Conservation (phyloP, 2,113 vertebrate species). For the Ceyx cyanopectus region DNA sequence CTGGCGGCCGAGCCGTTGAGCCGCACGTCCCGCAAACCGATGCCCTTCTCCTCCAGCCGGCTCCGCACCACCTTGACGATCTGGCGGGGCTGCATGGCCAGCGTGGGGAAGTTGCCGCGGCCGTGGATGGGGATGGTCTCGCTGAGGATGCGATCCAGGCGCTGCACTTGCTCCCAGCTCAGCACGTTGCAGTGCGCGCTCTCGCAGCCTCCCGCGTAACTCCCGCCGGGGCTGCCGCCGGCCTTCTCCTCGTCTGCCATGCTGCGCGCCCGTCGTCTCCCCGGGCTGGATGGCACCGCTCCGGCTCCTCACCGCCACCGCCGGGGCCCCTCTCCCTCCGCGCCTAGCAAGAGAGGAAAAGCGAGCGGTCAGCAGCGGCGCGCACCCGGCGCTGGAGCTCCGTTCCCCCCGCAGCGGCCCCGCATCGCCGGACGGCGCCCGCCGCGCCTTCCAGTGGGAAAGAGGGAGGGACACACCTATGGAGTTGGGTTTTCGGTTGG, state of each 20-base stretch:
- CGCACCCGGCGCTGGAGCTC: background rate
- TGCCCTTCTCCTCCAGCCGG: slow-evolving; percentile 90
- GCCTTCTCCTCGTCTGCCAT: slow-evolving; percentile 90
- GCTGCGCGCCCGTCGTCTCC: slow-evolving; percentile 56
- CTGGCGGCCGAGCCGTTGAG: slow-evolving; percentile 97
- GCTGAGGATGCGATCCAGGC: slow-evolving; percentile 92
- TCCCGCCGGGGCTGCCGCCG: slow-evolving; percentile 43
- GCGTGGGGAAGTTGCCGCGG: slow-evolving; percentile 97
- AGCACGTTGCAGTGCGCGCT: slow-evolving; percentile 89
- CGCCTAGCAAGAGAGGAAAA: background rate
- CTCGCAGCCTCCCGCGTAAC: slow-evolving; percentile 70
- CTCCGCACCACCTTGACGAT: slow-evolving; percentile 94
- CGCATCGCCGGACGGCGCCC: background rate
- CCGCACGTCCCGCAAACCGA: slow-evolving; percentile 91
- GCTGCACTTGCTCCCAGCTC: slow-evolving; percentile 97
- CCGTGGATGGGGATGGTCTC: slow-evolving; percentile 98
- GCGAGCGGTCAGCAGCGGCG: background rate
- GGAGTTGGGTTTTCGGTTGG: background rate
- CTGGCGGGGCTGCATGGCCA: slow-evolving; percentile 94
- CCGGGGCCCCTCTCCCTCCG: background rate
- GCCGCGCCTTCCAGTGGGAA: background rate
- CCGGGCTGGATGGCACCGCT: slow-evolving; percentile 27
- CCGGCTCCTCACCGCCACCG: background rate
- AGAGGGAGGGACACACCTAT: background rate
- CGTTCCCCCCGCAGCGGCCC: background rate